Conservation (phyloP, 2,797 vertebrate genomes). For the Manis javanica region DNA sequence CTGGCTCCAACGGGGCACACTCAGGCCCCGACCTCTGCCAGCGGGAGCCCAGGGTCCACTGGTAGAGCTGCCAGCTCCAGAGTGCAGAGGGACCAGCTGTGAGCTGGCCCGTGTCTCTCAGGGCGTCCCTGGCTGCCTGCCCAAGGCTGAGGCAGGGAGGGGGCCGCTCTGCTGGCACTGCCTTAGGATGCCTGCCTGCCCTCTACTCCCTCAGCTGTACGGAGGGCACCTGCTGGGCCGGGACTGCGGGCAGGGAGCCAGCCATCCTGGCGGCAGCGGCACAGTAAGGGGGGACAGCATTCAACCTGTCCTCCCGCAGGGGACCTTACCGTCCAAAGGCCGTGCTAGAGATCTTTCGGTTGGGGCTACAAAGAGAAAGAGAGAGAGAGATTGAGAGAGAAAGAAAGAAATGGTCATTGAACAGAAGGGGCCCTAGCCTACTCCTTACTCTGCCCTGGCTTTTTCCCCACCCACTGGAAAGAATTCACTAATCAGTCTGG, state of each 20-base stretch:
- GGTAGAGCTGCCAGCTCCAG: too few species aligned
- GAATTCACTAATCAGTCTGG: neutral
- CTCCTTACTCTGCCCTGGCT: neutral
- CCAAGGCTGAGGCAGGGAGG: neutral
- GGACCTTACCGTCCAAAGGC: slow-evolving; percentile 96
- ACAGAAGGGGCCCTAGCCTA: neutral
- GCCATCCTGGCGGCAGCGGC: neutral
- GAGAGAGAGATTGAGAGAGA: slow-evolving; percentile 72
- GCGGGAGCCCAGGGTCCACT: neutral
- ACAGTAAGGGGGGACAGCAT: neutral
- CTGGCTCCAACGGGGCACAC: neutral
- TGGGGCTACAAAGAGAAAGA: slow-evolving; percentile 90
- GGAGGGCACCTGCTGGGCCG: neutral
- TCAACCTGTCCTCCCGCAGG: neutral
- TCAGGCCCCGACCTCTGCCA: rapidly evolving
- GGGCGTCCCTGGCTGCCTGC: too few species aligned
- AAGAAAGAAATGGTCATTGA: slow-evolving; percentile 33
- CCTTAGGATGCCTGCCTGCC: neutral
- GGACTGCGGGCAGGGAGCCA: neutral
- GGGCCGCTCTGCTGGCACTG: neutral
- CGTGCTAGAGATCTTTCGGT: slow-evolving; percentile 97
- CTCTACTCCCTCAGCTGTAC: neutral
- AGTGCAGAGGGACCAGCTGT: too few species aligned
- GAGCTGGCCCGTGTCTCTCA: too few species aligned
- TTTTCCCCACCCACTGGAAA: neutral